Percentiles rank a stretch among this genome's conserved stretches.
These are phyloP conservation scores for Terebella lapidaria DNA, from an alignment of 2,888 invertebrate species.

Conservation along the genomic window DNA sequence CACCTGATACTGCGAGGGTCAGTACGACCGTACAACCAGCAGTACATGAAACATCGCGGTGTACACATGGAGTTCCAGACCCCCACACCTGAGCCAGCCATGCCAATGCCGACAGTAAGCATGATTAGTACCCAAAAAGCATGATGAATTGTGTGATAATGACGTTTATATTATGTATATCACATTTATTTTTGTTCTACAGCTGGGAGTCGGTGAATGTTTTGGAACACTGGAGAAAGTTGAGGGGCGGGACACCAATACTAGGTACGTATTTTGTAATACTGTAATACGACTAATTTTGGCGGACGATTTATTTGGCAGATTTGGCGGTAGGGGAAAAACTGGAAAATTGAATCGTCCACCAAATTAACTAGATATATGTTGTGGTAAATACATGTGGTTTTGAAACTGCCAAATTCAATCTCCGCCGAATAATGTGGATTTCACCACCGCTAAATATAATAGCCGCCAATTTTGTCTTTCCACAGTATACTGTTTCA, in stretches of 20 bases:
- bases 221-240: constrained; percentile 45
- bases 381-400: too few species aligned
- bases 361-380: too few species aligned
- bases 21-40: constrained; percentile 36
- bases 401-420: too few species aligned
- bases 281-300: too few species aligned
- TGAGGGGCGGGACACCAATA: constrained; percentile 31
- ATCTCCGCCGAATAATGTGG: too few species aligned
- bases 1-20: constrained; percentile 43
- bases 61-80: constrained; percentile 25
- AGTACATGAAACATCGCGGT: constrained; percentile 28
- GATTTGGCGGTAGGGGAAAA: too few species aligned
- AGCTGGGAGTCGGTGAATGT: constrained; percentile 42
- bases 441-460: too few species aligned
- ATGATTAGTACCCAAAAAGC: not conserved
- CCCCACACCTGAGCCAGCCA: constrained; percentile 31
- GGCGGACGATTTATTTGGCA: too few species aligned
- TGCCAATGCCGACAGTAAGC: not conserved
- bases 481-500: too few species aligned
- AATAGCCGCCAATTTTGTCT: too few species aligned
- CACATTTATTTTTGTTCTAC: not conserved
- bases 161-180: too few species aligned
- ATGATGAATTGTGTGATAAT: not conserved
- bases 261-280: constrained; percentile 30
- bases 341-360: too few species aligned